A percentile compares a stretch with the other conserved stretches of the same genome.
These are phyloP conservation scores for Borostomias antarcticus DNA, from an alignment of 2,797 vertebrate species.

Conservation along the genomic window DNA sequence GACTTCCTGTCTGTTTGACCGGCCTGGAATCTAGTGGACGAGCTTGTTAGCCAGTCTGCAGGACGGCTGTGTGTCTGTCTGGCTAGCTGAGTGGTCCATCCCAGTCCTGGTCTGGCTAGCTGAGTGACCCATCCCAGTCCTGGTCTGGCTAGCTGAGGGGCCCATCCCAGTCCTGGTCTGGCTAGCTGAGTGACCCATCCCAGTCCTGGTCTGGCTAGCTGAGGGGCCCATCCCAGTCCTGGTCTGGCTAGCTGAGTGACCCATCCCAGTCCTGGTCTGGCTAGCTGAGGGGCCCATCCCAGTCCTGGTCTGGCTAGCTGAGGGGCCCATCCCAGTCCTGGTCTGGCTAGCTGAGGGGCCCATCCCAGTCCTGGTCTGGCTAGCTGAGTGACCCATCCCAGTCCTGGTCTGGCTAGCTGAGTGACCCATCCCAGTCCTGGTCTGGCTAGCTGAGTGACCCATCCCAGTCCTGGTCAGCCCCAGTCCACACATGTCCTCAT, in stretches of 20 bases:
- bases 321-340: conserved; percentile 1
- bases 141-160: background rate
- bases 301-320: no score
- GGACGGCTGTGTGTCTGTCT: no score
- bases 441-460: background rate
- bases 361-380: background rate
- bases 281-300: conserved; percentile 5
- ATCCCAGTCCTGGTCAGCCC: conserved; percentile 47
- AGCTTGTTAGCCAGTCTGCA: background rate
- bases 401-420: background rate
- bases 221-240: conserved; percentile 1
- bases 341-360: background rate
- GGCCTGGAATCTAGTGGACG: no score
- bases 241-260: no score
- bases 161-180: background rate
- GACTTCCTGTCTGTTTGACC: no score
- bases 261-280: background rate
- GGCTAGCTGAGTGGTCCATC: background rate
- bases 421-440: background rate
- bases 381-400: background rate
- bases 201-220: no score
- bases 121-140: background rate
- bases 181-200: background rate
- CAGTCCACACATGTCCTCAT: conserved; percentile 56
- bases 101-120: background rate